A percentile compares a stretch with the other conserved stretches of the same genome.
Conservation (phyloP, 2,797 vertebrate genomes). For the Valencia hispanica region DNA sequence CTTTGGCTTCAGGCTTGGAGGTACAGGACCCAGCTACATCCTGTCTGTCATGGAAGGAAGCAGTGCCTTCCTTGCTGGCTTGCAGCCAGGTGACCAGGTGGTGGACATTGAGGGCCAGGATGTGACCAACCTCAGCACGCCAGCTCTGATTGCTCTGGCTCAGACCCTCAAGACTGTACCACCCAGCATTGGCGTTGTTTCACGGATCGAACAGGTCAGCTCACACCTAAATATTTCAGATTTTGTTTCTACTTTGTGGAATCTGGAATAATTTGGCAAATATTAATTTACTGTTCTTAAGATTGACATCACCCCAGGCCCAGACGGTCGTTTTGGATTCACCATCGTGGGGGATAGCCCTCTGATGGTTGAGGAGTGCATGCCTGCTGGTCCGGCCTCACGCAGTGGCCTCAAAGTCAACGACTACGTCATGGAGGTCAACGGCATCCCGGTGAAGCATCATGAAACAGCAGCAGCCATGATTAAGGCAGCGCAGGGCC, state of each 20-base stretch:
- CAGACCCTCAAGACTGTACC: constrained; percentile 88
- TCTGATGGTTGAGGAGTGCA: constrained; percentile 84
- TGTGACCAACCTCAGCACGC: constrained; percentile 87
- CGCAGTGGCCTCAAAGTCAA: constrained; percentile 82
- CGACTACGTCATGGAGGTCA: constrained; percentile 89
- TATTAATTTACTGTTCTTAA: constrained; percentile 32
- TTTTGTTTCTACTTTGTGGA: background rate
- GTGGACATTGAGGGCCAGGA: constrained; percentile 95
- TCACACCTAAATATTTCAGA: background rate
- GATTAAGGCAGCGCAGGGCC: constrained; percentile 82
- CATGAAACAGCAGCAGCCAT: constrained; percentile 78
- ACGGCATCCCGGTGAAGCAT: constrained; percentile 81
- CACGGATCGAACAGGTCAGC: constrained; percentile 82
- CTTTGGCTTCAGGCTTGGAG: constrained; percentile 92
- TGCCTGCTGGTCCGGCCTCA: constrained; percentile 79
- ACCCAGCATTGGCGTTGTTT: constrained; percentile 95
- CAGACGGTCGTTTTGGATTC: constrained; percentile 84
- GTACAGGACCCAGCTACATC: constrained; percentile 93
- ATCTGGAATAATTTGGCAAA: background rate
- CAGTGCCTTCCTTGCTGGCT: constrained; percentile 89
- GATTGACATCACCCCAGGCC: constrained; percentile 78
- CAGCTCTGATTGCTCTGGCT: constrained; percentile 86
- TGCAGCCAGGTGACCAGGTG: constrained; percentile 93
- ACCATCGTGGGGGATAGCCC: constrained; percentile 83
- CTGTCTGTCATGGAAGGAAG: constrained; percentile 92